Evolutionary conservation across 2,888 invertebrate genomes (phyloP).

Genomic region (Lasius fuliginosus): DNA sequence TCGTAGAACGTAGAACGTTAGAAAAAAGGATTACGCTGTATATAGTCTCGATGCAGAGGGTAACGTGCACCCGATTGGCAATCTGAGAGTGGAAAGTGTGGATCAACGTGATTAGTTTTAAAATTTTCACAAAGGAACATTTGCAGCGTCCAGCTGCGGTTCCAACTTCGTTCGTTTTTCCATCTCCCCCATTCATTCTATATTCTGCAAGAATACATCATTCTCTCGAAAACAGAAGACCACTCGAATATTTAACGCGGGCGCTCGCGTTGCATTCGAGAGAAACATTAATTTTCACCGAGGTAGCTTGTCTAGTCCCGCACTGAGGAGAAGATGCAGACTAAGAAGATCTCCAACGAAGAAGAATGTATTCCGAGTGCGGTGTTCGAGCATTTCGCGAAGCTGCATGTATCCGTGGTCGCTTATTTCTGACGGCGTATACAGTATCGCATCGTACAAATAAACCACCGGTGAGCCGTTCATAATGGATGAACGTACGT

Average conservation of each 20-base stretch:
- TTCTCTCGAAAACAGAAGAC: background rate
- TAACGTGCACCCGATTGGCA: background rate
- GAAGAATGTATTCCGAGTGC: slow-evolving; percentile 14
- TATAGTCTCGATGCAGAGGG: too few relatives aligned
- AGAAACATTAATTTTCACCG: slow-evolving; percentile 9
- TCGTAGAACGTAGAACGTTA: background rate
- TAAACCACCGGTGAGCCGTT: slow-evolving; percentile 27
- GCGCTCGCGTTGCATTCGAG: background rate
- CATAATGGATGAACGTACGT: slow-evolving; percentile 13
- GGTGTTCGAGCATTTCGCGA: background rate
- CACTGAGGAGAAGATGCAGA: background rate
- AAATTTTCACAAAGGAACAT: background rate
- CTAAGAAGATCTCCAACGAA: slow-evolving; percentile 29
- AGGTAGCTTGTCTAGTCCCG: background rate
- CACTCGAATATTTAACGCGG: background rate
- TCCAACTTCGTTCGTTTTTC: background rate
- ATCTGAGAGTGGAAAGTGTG: background rate
- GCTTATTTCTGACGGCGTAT: slow-evolving; percentile 26
- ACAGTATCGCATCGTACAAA: slow-evolving; percentile 12
- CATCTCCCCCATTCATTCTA: background rate
- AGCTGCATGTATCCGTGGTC: background rate
- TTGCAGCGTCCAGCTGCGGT: background rate
- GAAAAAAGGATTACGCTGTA: background rate
- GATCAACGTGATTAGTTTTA: background rate
- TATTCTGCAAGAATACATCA: background rate